These are phyloP conservation scores for Acrossocheilus fasciatus DNA, from an alignment of 2,797 vertebrate species.

Conservation along the genomic window DNA sequence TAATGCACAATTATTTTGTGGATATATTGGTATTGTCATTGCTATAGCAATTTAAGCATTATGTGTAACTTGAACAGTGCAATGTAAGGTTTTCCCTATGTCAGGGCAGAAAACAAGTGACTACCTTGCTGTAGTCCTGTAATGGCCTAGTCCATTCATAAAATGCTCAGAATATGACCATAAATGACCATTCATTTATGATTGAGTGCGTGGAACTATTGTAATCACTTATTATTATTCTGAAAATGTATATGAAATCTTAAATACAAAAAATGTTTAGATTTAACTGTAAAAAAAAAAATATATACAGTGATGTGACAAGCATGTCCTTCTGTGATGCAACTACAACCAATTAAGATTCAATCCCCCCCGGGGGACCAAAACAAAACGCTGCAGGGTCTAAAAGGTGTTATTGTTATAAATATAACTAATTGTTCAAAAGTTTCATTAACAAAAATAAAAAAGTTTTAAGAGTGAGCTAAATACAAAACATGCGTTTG, in stretches of 20 bases:
- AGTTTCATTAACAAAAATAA: not conserved
- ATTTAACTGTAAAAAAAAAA: not conserved
- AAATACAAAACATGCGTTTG: not conserved
- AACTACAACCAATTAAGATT: not conserved
- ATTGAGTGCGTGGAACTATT: not conserved
- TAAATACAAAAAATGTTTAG: not conserved
- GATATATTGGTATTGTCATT: not conserved
- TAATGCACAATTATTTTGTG: slow-evolving; percentile 3
- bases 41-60: not conserved
- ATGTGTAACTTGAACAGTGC: not conserved
- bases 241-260: not conserved
- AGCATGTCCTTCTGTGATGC: not conserved
- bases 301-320: not conserved
- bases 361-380: not conserved
- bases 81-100: not conserved
- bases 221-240: not conserved
- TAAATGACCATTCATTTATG: not conserved
- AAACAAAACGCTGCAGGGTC: not conserved
- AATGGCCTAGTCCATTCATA: slow-evolving; percentile 1
- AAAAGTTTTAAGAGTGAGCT: not conserved
- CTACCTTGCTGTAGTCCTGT: not conserved
- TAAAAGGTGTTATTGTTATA: not conserved
- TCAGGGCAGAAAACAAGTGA: not conserved
- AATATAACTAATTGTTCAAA: not conserved
- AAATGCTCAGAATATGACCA: not conserved